Evolutionary conservation across 2,888 invertebrate genomes (phyloP).

Genomic region (Agrochola lota): DNA sequence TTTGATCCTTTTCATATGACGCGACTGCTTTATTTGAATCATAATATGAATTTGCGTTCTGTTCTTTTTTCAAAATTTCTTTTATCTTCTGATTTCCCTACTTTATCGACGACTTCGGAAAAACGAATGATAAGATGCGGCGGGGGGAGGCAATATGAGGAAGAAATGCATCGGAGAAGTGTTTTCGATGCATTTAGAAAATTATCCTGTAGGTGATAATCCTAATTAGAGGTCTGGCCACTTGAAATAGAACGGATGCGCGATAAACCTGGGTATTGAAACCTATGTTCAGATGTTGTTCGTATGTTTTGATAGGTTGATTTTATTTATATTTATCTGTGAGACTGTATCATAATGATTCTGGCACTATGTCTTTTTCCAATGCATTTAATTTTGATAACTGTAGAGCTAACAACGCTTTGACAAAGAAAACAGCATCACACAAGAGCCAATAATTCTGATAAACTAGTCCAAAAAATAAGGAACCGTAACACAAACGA

Average conservation of each 20-base stretch:
- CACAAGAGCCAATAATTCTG: constrained; percentile 1
- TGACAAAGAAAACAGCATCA: neutral
- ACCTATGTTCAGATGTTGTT: too few relatives aligned
- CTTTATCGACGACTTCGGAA: neutral
- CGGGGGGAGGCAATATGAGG: neutral
- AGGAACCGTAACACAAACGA: constrained; percentile 27
- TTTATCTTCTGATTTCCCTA: neutral
- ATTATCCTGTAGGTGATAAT: neutral
- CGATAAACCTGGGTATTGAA: neutral
- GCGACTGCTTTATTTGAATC: neutral
- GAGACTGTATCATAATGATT: neutral
- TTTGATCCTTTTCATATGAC: neutral
- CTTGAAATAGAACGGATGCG: neutral
- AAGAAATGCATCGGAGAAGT: neutral
- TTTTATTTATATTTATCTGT: neutral
- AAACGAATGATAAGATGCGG: neutral
- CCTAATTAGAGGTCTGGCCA: neutral
- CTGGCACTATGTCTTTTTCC: neutral
- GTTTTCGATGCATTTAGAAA: neutral
- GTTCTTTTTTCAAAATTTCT: neutral
- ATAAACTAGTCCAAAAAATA: neutral
- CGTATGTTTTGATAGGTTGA: neutral
- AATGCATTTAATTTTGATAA: neutral
- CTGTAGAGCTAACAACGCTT: too few relatives aligned
- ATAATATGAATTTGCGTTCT: neutral